Percentiles rank a stretch among this genome's conserved stretches.
Evolutionary conservation across 2,113 vertebrate genomes (phyloP).

Genomic region (Platycercus adscitus): DNA sequence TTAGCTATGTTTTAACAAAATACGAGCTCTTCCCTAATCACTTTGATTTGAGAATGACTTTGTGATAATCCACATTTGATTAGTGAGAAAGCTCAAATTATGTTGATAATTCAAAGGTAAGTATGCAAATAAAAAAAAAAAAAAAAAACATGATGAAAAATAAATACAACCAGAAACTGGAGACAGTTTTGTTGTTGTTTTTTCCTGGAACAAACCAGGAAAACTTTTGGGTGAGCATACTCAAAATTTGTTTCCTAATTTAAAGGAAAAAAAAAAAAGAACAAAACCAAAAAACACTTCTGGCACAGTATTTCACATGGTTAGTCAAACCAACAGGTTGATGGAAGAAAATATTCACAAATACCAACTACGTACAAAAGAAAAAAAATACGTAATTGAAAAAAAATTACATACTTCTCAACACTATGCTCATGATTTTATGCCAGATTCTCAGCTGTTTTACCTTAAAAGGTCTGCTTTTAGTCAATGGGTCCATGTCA

Average conservation of each 20-base stretch:
- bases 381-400: background rate
- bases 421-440: background rate
- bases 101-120: constrained; percentile 35
- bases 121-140: constrained; percentile 15
- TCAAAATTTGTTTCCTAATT: background rate
- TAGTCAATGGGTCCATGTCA: background rate
- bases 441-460: background rate
- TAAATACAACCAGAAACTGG: background rate
- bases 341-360: background rate
- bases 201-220: background rate
- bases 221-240: background rate
- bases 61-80: constrained; percentile 38
- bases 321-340: background rate
- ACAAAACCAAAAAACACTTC: background rate
- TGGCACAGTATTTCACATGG: background rate
- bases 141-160: background rate
- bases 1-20: constrained; percentile 41
- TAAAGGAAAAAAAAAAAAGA: background rate
- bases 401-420: background rate
- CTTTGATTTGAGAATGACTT: constrained; percentile 55
- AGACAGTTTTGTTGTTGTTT: background rate
- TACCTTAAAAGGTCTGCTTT: background rate
- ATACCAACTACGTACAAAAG: background rate
- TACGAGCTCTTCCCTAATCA: background rate
- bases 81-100: background rate